These are phyloP conservation scores for Dorcus parallelipipedus DNA, from an alignment of 2,888 invertebrate genomes.

Conservation along the genomic window DNA sequence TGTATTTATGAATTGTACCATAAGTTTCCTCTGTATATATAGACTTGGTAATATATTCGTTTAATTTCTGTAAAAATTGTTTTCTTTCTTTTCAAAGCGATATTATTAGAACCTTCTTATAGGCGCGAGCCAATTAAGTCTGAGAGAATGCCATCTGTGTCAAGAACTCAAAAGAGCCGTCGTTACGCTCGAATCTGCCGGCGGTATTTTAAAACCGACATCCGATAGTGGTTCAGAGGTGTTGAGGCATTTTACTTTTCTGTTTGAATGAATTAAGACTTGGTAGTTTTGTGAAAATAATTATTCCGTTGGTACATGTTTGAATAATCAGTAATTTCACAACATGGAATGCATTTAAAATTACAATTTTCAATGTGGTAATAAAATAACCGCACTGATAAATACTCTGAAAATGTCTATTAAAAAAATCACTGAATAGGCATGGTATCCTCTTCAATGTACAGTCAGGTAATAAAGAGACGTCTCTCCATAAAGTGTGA, in stretches of 20 bases:
- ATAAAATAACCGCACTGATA: too few relatives aligned
- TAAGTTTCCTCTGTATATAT: constrained; percentile 15
- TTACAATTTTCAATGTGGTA: too few relatives aligned
- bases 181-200: background rate
- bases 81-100: background rate
- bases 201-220: constrained; percentile 6
- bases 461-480: too few relatives aligned
- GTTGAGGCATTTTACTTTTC: constrained; percentile 10
- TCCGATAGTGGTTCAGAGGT: constrained; percentile 17
- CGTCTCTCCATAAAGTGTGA: too few relatives aligned
- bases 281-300: background rate
- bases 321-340: too few relatives aligned
- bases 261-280: background rate
- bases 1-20: constrained; percentile 20
- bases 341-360: too few relatives aligned
- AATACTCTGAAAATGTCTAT: too few relatives aligned
- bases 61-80: constrained; percentile 10
- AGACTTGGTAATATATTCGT: constrained; percentile 17
- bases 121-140: background rate
- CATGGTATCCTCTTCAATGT: too few relatives aligned
- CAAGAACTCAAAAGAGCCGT: background rate
- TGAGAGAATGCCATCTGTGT: background rate
- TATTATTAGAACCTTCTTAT: background rate
- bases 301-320: too few relatives aligned
- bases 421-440: too few relatives aligned